Conservation (phyloP, 2,797 vertebrate species). For the Alauda arvensis region DNA sequence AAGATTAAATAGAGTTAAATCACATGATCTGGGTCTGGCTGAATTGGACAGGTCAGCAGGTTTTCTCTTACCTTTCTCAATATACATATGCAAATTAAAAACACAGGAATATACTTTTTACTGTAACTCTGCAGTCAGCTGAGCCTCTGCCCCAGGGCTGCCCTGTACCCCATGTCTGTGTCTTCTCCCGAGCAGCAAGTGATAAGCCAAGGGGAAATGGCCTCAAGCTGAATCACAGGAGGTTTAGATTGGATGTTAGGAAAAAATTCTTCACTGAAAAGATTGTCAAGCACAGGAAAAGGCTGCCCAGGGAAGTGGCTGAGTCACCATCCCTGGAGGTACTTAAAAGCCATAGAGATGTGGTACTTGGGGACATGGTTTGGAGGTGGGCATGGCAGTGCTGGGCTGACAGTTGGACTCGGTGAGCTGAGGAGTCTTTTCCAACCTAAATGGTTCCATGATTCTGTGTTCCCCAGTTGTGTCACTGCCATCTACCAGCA, state of each 20-base stretch:
- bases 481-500: not conserved
- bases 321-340: not conserved
- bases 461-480: not conserved
- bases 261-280: not conserved
- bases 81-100: not conserved
- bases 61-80: not conserved
- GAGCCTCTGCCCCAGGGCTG: fast-evolving
- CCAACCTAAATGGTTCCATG: fast-evolving
- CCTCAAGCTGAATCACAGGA: not conserved
- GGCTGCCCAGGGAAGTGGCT: not conserved
- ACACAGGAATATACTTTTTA: not conserved
- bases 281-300: not conserved
- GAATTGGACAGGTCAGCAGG: not conserved
- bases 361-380: not conserved
- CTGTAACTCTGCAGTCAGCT: not conserved
- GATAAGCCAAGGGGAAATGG: not conserved
- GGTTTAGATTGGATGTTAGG: not conserved
- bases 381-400: not conserved
- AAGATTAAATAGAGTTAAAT: not conserved
- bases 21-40: too few species aligned
- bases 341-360: not conserved
- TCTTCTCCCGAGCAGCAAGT: not conserved
- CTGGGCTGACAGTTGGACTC: not conserved
- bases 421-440: not conserved
- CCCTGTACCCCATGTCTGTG: too few species aligned